Conservation (phyloP, 2,113 vertebrate genomes). For the Semicossyphus pulcher region DNA sequence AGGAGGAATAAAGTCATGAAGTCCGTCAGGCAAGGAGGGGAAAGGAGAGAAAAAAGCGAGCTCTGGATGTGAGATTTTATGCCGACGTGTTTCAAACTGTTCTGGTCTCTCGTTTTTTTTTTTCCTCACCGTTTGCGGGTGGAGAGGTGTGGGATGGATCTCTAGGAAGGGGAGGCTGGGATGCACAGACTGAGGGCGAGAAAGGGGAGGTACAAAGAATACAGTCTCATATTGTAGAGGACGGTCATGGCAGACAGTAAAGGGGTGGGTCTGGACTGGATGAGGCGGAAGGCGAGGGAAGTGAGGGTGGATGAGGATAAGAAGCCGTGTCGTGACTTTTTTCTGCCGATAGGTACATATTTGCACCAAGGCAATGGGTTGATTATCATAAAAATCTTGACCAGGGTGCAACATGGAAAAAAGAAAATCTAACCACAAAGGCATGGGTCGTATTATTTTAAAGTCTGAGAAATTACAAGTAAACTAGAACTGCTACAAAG, state of each 20-base stretch:
- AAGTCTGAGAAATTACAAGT: not conserved
- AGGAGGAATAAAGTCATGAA: constrained; percentile 73
- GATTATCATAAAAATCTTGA: not conserved
- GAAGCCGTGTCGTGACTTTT: constrained; percentile 74
- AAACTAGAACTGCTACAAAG: constrained; percentile 25
- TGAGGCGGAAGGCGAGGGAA: constrained; percentile 62
- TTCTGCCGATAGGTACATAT: constrained; percentile 44
- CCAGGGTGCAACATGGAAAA: not conserved
- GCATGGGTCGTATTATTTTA: not conserved
- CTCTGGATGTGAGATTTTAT: constrained; percentile 66
- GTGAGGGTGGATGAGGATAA: constrained; percentile 64
- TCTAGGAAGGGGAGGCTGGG: constrained; percentile 77
- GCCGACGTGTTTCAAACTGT: constrained; percentile 74
- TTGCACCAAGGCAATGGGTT: constrained; percentile 1
- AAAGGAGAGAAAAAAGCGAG: constrained; percentile 49
- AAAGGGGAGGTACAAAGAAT: constrained; percentile 84
- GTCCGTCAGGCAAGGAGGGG: constrained; percentile 66
- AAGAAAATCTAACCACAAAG: not conserved
- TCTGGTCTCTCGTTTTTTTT: constrained; percentile 40
- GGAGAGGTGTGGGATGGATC: constrained; percentile 76
- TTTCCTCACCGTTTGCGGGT: constrained; percentile 65
- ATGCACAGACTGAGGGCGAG: constrained; percentile 78
- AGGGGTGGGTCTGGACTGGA: constrained; percentile 80
- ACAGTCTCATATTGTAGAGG: constrained; percentile 82
- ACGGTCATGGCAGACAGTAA: constrained; percentile 79